Conservation (phyloP, 2,888 invertebrate genomes). For the Trissolcus brochymenae region DNA sequence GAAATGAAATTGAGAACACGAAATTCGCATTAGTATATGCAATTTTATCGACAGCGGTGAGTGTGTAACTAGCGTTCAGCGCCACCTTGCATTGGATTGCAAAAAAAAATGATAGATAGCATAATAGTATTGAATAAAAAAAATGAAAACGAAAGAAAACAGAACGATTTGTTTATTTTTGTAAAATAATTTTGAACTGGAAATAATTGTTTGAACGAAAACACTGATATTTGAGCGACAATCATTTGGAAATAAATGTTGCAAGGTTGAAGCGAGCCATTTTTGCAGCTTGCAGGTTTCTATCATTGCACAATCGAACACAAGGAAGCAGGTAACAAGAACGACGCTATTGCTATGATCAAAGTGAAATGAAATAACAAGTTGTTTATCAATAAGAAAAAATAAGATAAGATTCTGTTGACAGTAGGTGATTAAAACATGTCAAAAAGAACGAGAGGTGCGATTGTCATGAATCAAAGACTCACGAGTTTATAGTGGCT, state of each 20-base stretch:
- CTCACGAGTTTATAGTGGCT: conserved; percentile 30
- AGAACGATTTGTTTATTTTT: background rate
- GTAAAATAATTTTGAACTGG: background rate
- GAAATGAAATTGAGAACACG: no score
- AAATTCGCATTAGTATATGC: conserved; percentile 16
- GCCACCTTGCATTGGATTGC: conserved; percentile 45
- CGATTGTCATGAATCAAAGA: conserved; percentile 1
- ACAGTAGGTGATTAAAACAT: conserved; percentile 5
- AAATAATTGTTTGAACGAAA: background rate
- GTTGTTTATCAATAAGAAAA: no score
- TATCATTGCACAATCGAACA: conserved; percentile 36
- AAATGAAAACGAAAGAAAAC: background rate
- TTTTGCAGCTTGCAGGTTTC: conserved; percentile 26
- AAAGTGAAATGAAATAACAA: no score
- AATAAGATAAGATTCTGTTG: background rate
- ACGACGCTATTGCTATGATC: background rate
- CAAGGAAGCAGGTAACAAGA: conserved; percentile 23
- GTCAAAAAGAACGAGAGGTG: conserved; percentile 2
- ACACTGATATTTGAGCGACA: background rate
- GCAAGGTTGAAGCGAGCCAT: background rate
- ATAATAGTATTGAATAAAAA: conserved; percentile 5
- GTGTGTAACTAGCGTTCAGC: conserved; percentile 45
- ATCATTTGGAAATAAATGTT: no score
- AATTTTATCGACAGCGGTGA: conserved; percentile 52
- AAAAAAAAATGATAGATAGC: conserved; percentile 20